phyloP scores from a whole-genome alignment of 2,113 vertebrate species.

The Puffinus mauretanicus region DNA sequence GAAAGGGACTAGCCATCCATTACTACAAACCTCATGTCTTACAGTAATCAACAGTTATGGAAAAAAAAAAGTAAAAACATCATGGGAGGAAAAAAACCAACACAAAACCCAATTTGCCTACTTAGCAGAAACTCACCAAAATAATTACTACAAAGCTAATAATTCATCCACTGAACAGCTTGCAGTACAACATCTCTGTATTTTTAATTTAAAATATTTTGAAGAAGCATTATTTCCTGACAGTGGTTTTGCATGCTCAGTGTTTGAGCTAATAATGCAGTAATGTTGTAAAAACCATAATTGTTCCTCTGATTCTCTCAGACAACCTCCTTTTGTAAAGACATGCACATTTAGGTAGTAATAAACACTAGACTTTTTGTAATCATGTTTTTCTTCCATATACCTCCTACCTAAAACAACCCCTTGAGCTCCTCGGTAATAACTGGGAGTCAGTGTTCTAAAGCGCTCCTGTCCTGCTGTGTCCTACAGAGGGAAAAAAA shows the following conservation, averaged over 20 bases:
- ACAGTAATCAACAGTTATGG: background rate
- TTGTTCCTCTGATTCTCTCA: background rate
- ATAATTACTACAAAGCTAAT: background rate
- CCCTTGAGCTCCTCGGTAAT: slow-evolving; percentile 67
- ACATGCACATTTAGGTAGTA: background rate
- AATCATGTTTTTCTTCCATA: background rate
- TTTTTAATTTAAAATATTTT: background rate
- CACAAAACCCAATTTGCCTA: background rate
- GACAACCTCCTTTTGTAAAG: background rate
- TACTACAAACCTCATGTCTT: background rate
- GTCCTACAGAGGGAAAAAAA: background rate
- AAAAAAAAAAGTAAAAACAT: background rate
- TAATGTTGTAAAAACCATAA: background rate
- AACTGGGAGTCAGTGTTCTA: slow-evolving; percentile 53
- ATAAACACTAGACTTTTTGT: background rate
- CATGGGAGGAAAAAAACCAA: background rate
- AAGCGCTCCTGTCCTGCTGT: slow-evolving; percentile 70
- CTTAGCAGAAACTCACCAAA: background rate
- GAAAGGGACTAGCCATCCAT: background rate
- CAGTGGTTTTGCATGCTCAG: background rate
- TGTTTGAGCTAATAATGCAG: background rate
- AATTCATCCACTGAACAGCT: background rate
- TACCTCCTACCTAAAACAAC: slow-evolving; percentile 57
- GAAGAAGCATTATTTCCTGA: background rate
- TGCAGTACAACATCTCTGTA: background rate